These are phyloP conservation scores for Drosophila guanche DNA, from an alignment of 1,140 invertebrate species.

Conservation along the genomic window DNA sequence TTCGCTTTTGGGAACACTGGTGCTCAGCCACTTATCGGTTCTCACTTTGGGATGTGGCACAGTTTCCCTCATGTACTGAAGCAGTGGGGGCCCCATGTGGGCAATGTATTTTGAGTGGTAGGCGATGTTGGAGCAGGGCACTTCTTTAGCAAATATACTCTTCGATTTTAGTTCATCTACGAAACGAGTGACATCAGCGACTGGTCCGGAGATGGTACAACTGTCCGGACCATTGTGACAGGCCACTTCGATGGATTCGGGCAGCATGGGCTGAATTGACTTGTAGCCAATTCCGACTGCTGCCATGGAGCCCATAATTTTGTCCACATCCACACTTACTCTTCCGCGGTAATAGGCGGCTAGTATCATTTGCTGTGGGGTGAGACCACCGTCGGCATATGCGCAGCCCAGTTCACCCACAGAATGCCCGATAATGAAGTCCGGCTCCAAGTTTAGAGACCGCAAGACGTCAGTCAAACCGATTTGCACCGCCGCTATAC, in stretches of 20 bases:
- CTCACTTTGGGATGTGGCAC: constrained; percentile 88
- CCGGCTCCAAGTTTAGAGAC: constrained; percentile 89
- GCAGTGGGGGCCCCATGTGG: constrained; percentile 88
- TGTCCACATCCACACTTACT: constrained; percentile 91
- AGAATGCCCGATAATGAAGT: constrained; percentile 95
- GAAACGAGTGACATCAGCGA: constrained; percentile 88
- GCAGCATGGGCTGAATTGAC: constrained; percentile 86
- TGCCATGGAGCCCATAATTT: constrained; percentile 93
- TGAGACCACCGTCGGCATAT: constrained; percentile 94
- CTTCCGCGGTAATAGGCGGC: constrained; percentile 93
- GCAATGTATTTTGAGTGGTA: constrained; percentile 93
- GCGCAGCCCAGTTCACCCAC: constrained; percentile 94
- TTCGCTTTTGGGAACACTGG: constrained; percentile 90
- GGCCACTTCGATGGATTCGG: constrained; percentile 90
- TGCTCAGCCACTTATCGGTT: constrained; percentile 92
- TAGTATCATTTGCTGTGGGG: constrained; percentile 92
- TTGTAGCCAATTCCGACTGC: constrained; percentile 89
- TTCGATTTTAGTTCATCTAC: constrained; percentile 88
- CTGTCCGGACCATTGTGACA: constrained; percentile 94
- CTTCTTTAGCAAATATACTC: constrained; percentile 92
- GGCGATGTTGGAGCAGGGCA: constrained; percentile 92
- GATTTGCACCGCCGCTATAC: constrained; percentile 95
- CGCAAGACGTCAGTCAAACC: constrained; percentile 91
- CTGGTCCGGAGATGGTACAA: constrained; percentile 93
- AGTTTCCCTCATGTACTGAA: constrained; percentile 89